phyloP scores from a whole-genome alignment of 2,888 invertebrate species.

The Troglohyphantes excavatus region DNA sequence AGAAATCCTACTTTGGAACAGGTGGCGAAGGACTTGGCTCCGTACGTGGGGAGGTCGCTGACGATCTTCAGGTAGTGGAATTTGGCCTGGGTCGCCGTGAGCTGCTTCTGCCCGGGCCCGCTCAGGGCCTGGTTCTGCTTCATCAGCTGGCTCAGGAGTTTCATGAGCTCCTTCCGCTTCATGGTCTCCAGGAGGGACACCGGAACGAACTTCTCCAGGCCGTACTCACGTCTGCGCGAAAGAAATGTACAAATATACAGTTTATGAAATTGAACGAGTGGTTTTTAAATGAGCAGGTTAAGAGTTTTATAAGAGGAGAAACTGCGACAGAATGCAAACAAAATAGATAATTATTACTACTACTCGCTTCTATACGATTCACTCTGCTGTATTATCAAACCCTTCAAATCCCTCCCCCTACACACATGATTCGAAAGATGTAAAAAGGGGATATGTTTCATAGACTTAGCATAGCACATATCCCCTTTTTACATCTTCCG shows the following conservation, averaged over 20 bases:
- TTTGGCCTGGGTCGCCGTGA: slow-evolving; percentile 90
- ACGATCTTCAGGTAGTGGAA: slow-evolving; percentile 97
- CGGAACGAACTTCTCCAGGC: slow-evolving; percentile 94
- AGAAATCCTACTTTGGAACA: slow-evolving; percentile 87
- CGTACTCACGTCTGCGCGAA: slow-evolving; percentile 87
- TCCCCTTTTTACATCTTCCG: no score
- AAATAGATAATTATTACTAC: no score
- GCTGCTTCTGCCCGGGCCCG: slow-evolving; percentile 90
- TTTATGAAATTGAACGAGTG: no score
- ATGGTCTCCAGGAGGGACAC: slow-evolving; percentile 92
- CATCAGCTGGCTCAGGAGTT: slow-evolving; percentile 92
- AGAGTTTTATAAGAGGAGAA: no score
- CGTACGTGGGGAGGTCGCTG: slow-evolving; percentile 93
- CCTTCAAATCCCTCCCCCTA: no score
- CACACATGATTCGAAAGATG: no score
- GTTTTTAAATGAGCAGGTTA: no score
- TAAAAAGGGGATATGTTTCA: no score
- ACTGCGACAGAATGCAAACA: no score
- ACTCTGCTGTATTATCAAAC: no score
- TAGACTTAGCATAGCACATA: no score
- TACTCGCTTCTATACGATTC: no score
- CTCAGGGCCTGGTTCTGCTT: slow-evolving; percentile 92
- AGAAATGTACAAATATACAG: background rate
- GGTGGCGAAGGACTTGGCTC: slow-evolving; percentile 94
- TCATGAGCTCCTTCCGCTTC: slow-evolving; percentile 93